Base-by-base conservation (phyloP, 1,140 invertebrate species). In the Antheraea pernyi region DNA sequence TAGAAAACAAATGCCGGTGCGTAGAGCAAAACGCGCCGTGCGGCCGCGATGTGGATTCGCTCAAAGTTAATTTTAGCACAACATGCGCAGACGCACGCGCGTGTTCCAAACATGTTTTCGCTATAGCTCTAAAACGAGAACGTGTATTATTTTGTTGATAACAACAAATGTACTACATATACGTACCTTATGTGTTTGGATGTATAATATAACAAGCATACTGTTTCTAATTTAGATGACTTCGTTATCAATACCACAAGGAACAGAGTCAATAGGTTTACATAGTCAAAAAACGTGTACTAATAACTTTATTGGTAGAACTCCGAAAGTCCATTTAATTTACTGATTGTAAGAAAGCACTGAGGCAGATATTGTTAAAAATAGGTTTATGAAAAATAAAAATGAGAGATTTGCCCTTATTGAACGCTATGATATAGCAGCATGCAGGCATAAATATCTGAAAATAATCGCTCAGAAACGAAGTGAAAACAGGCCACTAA, bases 361-460 rank as follows among this genome's bases (percentile, higher is more conserved):
- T 62, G 19, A 22, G 61, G 13, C 11, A 59, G n/a, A 11, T 59
- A 59, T 59, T 59, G 19, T 59, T 59, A 36, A 62, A 30, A 62
- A 30, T 30, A 30, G 4, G 22, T 30, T 1, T 30, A 30, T 30
- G 1, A 30, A 62, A 62, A 62, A 62, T 62, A 3, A 30, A 16
- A 36, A 36, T 36, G 61, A 62, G 61, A 22, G 61, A 30, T 62
- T 19, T 16, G 16, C 13, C 7, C 4, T 62, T 16, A 30, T 62
- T 30, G 61, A 62, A 62, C 61, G 61, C 30, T 62, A 62, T 62
- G 61, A 62, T 11, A 62, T 62, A 36, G 9, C 22, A 22, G 61
- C 19, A 7, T 30, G 61, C 22, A 62, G 61, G 11, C 61, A 62
- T 36, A 19, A 30, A 16, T 62, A 30, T 62, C 16, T 62, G 16